Conservation (phyloP, 2,797 vertebrate species). For the Chromis chromis region DNA sequence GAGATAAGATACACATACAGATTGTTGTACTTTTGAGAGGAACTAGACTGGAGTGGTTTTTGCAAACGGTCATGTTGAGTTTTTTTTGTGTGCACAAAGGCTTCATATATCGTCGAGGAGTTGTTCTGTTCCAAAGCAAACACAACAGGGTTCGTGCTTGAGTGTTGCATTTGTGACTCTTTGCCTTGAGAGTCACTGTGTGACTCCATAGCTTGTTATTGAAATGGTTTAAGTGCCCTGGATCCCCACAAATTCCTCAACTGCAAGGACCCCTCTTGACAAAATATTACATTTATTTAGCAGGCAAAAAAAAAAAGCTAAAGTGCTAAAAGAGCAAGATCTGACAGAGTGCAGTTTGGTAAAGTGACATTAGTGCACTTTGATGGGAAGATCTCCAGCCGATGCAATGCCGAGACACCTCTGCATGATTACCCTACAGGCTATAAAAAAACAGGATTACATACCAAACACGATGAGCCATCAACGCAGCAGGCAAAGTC, state of each 20-base stretch:
- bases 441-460: not conserved
- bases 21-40: too few relatives aligned
- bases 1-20: not conserved
- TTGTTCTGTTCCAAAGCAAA: not conserved
- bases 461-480: not conserved
- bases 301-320: not conserved
- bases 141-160: not conserved
- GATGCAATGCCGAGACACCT: slow-evolving; percentile 1
- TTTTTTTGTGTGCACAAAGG: not conserved
- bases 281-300: slow-evolving; percentile 21
- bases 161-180: not conserved
- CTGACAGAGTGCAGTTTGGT: not conserved
- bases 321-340: not conserved
- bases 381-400: not conserved
- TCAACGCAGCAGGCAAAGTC: not conserved
- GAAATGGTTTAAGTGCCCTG: slow-evolving; percentile 20
- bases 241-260: slow-evolving; percentile 15
- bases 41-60: not conserved
- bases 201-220: slow-evolving; percentile 14
- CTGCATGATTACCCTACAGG: not conserved
- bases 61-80: too few relatives aligned
- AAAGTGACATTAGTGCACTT: slow-evolving; percentile 1
- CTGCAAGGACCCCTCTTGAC: slow-evolving; percentile 7
- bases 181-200: slow-evolving; percentile 3
- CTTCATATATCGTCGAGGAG: not conserved